Evolutionary conservation across 2,113 vertebrate genomes (phyloP).

Genomic region (Neogale vison): DNA sequence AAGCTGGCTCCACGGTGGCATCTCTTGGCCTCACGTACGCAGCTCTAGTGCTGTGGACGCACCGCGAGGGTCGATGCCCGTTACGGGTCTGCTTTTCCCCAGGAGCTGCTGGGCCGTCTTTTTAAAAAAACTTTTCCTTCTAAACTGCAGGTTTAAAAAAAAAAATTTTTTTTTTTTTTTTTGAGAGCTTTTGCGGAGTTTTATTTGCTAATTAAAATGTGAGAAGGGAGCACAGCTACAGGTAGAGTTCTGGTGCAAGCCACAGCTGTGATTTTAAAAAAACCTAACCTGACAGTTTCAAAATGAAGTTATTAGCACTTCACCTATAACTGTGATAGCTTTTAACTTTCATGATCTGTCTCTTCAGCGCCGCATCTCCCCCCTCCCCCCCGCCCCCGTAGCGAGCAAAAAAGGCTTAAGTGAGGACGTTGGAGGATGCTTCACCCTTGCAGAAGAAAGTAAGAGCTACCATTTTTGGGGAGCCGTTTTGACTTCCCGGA

Average conservation of each 20-base stretch:
- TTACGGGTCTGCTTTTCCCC: not conserved
- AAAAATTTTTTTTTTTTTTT: not conserved
- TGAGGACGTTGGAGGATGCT: not conserved
- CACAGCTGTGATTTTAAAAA: constrained; percentile 75
- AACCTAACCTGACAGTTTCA: constrained; percentile 53
- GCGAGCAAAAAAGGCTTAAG: not conserved
- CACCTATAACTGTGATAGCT: constrained; percentile 67
- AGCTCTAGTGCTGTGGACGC: not conserved
- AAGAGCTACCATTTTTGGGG: not conserved
- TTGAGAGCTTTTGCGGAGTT: constrained; percentile 66
- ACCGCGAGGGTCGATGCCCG: not conserved
- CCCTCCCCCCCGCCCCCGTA: not conserved
- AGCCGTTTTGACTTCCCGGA: not conserved
- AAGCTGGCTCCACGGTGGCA: not conserved
- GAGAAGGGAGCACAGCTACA: constrained; percentile 72
- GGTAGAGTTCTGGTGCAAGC: constrained; percentile 71
- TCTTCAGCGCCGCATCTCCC: not conserved
- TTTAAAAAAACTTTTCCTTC: constrained; percentile 50
- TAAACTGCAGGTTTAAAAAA: constrained; percentile 22
- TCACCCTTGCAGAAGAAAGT: not conserved
- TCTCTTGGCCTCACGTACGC: not conserved
- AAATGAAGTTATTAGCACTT: constrained; percentile 78
- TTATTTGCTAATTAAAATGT: constrained; percentile 81
- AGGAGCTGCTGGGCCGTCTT: not conserved
- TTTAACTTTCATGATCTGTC: constrained; percentile 50